phyloP scores from a whole-genome alignment of 2,113 vertebrate species.

The Tragelaphus imberbis region DNA sequence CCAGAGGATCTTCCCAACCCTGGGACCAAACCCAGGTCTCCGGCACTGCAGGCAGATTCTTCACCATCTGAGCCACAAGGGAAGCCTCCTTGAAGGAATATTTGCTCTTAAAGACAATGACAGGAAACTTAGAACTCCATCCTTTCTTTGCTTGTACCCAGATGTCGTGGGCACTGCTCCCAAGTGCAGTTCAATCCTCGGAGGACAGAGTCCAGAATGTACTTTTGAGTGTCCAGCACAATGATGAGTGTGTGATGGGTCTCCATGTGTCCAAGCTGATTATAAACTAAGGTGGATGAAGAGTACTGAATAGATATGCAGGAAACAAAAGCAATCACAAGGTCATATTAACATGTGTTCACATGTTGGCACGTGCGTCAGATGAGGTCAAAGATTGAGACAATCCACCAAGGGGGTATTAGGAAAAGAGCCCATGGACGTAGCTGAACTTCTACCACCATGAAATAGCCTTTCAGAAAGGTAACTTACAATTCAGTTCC shows the following conservation, averaged over 20 bases:
- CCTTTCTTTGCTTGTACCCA: neutral
- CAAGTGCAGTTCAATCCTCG: fast-evolving
- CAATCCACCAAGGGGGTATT: fast-evolving
- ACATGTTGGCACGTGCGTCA: neutral
- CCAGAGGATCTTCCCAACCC: neutral
- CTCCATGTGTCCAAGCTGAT: fast-evolving
- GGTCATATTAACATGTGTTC: neutral
- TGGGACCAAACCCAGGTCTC: neutral
- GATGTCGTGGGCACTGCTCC: fast-evolving
- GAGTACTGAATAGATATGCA: neutral
- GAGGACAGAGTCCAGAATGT: neutral
- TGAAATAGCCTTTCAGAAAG: neutral
- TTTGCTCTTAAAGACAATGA: neutral
- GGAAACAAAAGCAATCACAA: neutral
- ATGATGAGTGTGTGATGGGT: fast-evolving
- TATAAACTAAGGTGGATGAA: fast-evolving
- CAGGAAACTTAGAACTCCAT: neutral
- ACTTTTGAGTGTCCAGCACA: fast-evolving
- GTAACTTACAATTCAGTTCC: too few relatives aligned
- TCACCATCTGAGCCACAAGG: neutral
- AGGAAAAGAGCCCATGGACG: too few relatives aligned
- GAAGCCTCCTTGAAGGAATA: neutral
- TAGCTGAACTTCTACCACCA: neutral
- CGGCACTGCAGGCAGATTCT: neutral
- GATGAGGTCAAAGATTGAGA: neutral